A percentile compares a stretch with the other conserved stretches of the same genome.
These are phyloP conservation scores for Rhinoderma darwinii DNA, from an alignment of 2,113 vertebrate species.

Conservation along the genomic window DNA sequence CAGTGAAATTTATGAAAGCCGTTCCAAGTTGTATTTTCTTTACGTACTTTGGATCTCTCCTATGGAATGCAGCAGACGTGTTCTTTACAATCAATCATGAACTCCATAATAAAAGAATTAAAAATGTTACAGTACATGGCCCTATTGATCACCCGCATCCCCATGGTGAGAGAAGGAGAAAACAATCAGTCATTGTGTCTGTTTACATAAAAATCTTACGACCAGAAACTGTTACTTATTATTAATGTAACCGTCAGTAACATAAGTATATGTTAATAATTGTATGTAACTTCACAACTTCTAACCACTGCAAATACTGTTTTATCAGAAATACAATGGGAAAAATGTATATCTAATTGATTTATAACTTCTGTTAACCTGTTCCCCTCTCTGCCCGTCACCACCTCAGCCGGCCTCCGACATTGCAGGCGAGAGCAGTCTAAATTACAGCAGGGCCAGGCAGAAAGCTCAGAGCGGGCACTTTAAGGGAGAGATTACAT, in stretches of 20 bases:
- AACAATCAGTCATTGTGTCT: not conserved
- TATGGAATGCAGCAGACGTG: not conserved
- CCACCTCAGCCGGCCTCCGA: too few species aligned
- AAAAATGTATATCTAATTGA: too few species aligned
- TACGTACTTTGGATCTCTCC: not conserved
- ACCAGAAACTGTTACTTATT: not conserved
- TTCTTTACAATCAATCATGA: not conserved
- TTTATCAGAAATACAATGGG: too few species aligned
- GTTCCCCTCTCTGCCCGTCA: slow-evolving; percentile 89
- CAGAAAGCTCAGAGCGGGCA: too few species aligned
- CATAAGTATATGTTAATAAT: not conserved
- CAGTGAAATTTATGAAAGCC: not conserved
- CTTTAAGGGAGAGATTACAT: too few species aligned
- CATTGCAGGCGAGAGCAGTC: too few species aligned
- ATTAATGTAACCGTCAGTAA: not conserved
- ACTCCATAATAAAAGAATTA: not conserved
- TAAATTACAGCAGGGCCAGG: too few species aligned
- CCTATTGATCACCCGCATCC: not conserved
- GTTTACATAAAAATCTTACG: not conserved
- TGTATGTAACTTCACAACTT: too few species aligned
- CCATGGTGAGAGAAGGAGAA: not conserved
- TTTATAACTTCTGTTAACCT: slow-evolving; percentile 78
- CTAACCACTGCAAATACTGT: too few species aligned
- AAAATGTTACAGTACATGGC: not conserved
- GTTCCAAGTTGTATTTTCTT: not conserved